Evolutionary conservation across 2,888 invertebrate genomes (phyloP).

Genomic region (Euspilapteryx auroguttella): DNA sequence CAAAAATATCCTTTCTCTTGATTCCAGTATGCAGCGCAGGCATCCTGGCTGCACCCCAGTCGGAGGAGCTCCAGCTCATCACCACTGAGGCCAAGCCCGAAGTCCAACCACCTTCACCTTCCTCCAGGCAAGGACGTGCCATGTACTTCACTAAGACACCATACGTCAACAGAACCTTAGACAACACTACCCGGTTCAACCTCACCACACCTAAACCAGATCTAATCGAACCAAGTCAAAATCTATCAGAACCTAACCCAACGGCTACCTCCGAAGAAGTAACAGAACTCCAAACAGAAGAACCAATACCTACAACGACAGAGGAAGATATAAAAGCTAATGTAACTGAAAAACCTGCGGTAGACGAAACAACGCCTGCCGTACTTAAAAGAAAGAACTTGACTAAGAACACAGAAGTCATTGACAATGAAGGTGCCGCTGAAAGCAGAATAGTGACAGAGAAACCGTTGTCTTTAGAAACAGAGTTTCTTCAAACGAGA

Average conservation of each 20-base stretch:
- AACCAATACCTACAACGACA: constrained; percentile 16
- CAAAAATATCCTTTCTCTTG: constrained; percentile 10
- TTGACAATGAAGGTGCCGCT: constrained; percentile 23
- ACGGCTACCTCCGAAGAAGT: constrained; percentile 9
- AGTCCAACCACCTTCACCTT: constrained; percentile 15
- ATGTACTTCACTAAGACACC: constrained; percentile 40
- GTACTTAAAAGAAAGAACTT: constrained; percentile 28
- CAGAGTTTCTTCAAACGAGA: constrained; percentile 38
- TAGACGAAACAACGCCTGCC: constrained; percentile 21
- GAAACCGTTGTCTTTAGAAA: constrained; percentile 43
- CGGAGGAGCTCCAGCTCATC: constrained; percentile 26
- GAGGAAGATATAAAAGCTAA: constrained; percentile 15
- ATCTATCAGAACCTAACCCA: constrained; percentile 5
- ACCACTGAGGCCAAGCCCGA: constrained; percentile 19
- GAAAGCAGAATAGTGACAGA: constrained; percentile 47
- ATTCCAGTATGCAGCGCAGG: constrained; percentile 33
- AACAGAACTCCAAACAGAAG: constrained; percentile 5
- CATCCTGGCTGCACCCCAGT: constrained; percentile 32
- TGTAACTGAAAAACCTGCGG: constrained; percentile 18
- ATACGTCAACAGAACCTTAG: constrained; percentile 11
- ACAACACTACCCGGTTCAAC: constrained; percentile 14
- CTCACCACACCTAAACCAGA: constrained; percentile 4
- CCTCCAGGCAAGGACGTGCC: constrained; percentile 33
- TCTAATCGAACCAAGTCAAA: too few relatives aligned
- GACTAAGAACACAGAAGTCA: constrained; percentile 17